phyloP scores from a whole-genome alignment of 2,888 invertebrate genomes.

The Quadriops clusia region DNA sequence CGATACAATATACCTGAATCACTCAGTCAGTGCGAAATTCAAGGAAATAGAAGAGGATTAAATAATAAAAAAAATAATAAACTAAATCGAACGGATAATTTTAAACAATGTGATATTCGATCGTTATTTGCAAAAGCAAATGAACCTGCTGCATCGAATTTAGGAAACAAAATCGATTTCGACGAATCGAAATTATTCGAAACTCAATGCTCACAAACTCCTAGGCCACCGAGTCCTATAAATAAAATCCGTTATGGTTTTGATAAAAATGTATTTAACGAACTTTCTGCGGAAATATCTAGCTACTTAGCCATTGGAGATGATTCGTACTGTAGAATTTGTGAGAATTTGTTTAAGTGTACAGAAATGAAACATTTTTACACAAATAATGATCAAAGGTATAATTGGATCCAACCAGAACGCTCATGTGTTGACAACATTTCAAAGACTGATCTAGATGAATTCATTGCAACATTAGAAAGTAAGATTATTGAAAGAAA shows the following conservation, averaged over 20 bases:
- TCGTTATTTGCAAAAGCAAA: conserved; percentile 43
- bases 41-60: too few relatives aligned
- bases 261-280: too few relatives aligned
- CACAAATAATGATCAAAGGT: conserved; percentile 5
- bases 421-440: conserved; percentile 20
- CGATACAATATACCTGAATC: conserved; percentile 40
- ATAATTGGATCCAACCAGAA: conserved; percentile 19
- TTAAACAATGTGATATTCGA: conserved; percentile 44
- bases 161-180: conserved; percentile 15
- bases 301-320: conserved; percentile 21
- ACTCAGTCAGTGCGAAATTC: too few relatives aligned
- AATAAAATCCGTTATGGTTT: too few relatives aligned
- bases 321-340: conserved; percentile 36
- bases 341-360: conserved; percentile 38
- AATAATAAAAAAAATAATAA: conserved; percentile 13
- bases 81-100: conserved; percentile 28
- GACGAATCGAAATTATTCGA: background rate
- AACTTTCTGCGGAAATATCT: conserved; percentile 37
- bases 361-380: conserved; percentile 14
- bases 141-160: conserved; percentile 36
- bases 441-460: conserved; percentile 21
- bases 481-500: conserved; percentile 2
- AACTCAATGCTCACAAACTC: conserved; percentile 3
- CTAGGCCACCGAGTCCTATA: too few relatives aligned
- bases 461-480: conserved; percentile 18